A percentile compares a stretch with the other conserved stretches of the same genome.
These are phyloP conservation scores for Zaprionus lachaisei DNA, from an alignment of 1,140 invertebrate species.

Conservation along the genomic window DNA sequence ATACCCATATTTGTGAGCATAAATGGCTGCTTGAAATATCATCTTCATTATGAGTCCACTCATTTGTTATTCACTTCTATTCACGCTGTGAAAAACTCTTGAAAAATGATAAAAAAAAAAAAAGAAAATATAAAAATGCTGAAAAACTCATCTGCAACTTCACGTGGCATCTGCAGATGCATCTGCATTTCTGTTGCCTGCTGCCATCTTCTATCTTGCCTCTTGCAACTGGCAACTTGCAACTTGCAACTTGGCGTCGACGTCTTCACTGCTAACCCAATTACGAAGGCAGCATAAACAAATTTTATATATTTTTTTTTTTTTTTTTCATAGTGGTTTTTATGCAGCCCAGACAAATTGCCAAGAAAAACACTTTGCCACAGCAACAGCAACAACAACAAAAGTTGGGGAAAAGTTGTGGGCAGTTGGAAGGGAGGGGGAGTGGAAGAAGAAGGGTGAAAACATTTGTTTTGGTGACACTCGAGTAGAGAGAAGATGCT, in stretches of 20 bases:
- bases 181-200: neutral
- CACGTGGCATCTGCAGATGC: constrained; percentile 24
- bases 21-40: constrained; percentile 11
- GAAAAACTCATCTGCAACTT: constrained; percentile 28
- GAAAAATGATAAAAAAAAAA: constrained; percentile 6
- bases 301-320: constrained; percentile 49
- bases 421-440: neutral
- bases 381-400: constrained; percentile 45
- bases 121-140: neutral
- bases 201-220: constrained; percentile 24
- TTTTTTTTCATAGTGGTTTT: neutral
- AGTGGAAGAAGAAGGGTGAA: neutral
- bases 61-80: constrained; percentile 39
- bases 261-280: constrained; percentile 64
- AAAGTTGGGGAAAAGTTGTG: constrained; percentile 49
- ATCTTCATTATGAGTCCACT: constrained; percentile 20
- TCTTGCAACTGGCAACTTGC: constrained; percentile 18
- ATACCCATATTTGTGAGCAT: no score
- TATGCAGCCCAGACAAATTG: constrained; percentile 64
- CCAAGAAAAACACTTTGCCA: constrained; percentile 70
- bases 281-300: constrained; percentile 66
- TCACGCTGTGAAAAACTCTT: constrained; percentile 5
- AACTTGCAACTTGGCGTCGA: neutral
- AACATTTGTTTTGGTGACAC: constrained; percentile 31
- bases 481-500: constrained; percentile 20